A percentile compares a stretch with the other conserved stretches of the same genome.
Conservation (phyloP, 2,113 vertebrate genomes). For the Podarcis cretensis region DNA sequence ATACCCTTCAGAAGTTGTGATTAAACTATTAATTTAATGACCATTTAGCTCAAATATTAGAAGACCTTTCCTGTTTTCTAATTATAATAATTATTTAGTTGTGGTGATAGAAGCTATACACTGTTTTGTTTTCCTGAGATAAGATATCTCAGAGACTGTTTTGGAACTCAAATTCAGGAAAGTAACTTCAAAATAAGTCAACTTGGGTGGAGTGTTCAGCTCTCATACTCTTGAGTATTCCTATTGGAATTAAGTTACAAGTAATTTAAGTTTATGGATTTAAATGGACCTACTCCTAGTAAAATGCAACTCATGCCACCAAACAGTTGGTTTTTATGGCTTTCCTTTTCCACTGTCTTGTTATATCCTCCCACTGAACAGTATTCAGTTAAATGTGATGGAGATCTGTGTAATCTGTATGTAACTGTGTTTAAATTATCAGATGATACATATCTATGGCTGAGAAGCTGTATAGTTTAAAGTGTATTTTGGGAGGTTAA, state of each 20-base stretch:
- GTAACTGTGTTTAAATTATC: neutral
- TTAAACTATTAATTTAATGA: slow-evolving; percentile 42
- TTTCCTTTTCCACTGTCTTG: slow-evolving; percentile 6
- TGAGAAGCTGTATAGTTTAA: neutral
- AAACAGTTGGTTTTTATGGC: neutral
- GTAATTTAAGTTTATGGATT: too few species aligned
- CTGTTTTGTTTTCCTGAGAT: slow-evolving; percentile 1
- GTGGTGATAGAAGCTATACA: slow-evolving; percentile 31
- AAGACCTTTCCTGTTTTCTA: slow-evolving; percentile 39
- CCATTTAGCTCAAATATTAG: slow-evolving; percentile 30
- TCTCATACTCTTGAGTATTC: too few species aligned
- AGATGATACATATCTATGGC: neutral
- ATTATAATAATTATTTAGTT: slow-evolving; percentile 35
- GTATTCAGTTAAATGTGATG: slow-evolving; percentile 42
- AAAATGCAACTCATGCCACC: neutral
- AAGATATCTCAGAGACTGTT: slow-evolving; percentile 44
- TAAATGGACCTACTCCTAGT: too few species aligned
- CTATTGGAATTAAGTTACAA: too few species aligned
- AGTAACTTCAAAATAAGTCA: slow-evolving; percentile 30
- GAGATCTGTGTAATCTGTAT: slow-evolving; percentile 35
- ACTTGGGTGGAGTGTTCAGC: neutral
- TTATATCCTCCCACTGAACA: slow-evolving; percentile 43
- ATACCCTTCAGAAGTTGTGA: slow-evolving; percentile 50
- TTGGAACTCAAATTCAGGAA: slow-evolving; percentile 46
- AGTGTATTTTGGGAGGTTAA: slow-evolving; percentile 23